Percentiles rank a stretch among this genome's conserved stretches.
phyloP scores from a whole-genome alignment of 1,140 invertebrate species.

The Zaprionus ornatus region DNA sequence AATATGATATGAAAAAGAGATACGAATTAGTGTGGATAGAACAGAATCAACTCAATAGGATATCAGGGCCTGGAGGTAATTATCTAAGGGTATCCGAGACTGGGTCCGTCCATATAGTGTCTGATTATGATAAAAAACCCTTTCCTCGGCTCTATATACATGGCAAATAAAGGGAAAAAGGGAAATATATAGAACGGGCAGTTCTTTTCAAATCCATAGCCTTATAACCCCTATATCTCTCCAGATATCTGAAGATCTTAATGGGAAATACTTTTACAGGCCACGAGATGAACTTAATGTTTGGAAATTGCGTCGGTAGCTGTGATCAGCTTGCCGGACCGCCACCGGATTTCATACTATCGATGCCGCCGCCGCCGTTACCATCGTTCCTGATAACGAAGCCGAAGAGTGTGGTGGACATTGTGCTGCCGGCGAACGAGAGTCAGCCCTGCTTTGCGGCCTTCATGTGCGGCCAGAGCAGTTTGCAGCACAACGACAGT shows the following conservation, averaged over 20 bases:
- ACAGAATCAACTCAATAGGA: too few relatives aligned
- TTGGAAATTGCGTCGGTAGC: constrained; percentile 84
- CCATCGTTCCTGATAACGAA: constrained; percentile 88
- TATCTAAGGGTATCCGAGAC: too few relatives aligned
- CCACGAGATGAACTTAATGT: constrained; percentile 60
- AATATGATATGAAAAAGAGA: too few relatives aligned
- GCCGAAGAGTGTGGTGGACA: constrained; percentile 71
- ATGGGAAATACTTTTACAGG: not conserved
- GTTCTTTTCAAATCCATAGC: too few relatives aligned
- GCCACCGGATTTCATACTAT: constrained; percentile 91
- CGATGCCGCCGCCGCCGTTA: constrained; percentile 91
- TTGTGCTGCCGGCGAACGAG: constrained; percentile 84
- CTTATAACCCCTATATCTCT: too few relatives aligned
- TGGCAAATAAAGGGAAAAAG: too few relatives aligned
- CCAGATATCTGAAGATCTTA: not conserved
- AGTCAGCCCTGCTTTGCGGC: constrained; percentile 86
- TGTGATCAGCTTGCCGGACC: constrained; percentile 89
- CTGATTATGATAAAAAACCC: too few relatives aligned
- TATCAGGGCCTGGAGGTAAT: too few relatives aligned
- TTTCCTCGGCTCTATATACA: too few relatives aligned
- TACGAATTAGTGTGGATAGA: too few relatives aligned
- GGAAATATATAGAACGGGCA: too few relatives aligned
- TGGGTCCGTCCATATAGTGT: too few relatives aligned
- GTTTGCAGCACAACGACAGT: constrained; percentile 83
- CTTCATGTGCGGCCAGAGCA: constrained; percentile 84